Evolutionary conservation across 2,888 invertebrate genomes (phyloP).

Genomic region (Drosophila algonquin): DNA sequence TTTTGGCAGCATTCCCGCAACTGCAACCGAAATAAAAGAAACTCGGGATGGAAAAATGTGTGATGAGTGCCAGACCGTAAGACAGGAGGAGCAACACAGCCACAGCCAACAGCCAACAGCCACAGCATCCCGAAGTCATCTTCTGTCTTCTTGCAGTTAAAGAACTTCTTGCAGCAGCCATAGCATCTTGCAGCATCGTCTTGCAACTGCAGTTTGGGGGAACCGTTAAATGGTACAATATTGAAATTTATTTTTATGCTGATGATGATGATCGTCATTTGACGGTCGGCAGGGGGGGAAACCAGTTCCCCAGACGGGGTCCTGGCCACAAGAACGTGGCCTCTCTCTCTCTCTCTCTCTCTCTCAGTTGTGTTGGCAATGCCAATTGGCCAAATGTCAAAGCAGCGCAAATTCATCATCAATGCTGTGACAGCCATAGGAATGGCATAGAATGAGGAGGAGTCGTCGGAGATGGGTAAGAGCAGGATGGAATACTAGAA

Average conservation of each 20-base stretch:
- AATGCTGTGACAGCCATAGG: constrained; percentile 31
- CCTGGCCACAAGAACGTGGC: constrained; percentile 21
- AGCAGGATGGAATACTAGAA: constrained; percentile 16
- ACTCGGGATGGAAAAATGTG: constrained; percentile 33
- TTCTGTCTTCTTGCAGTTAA: constrained; percentile 25
- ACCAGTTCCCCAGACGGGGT: constrained; percentile 43
- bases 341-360: neutral
- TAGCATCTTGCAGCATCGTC: constrained; percentile 6
- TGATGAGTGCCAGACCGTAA: constrained; percentile 50
- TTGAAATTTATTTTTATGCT: constrained; percentile 81
- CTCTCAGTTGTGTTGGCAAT: constrained; percentile 13
- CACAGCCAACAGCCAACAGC: constrained; percentile 13
- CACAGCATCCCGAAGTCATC: constrained; percentile 27
- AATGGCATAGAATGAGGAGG: neutral
- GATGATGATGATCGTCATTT: constrained; percentile 55
- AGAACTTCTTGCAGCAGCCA: constrained; percentile 25
- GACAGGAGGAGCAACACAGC: constrained; percentile 41
- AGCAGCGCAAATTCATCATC: constrained; percentile 51
- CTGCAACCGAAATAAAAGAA: constrained; percentile 6
- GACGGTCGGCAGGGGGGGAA: constrained; percentile 8
- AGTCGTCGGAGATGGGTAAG: neutral
- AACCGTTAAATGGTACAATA: constrained; percentile 83
- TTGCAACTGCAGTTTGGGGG: constrained; percentile 28
- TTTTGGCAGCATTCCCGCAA: constrained; percentile 19
- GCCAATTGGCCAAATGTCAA: constrained; percentile 62